These are phyloP conservation scores for Oreochromis tanganicae DNA, from an alignment of 2,113 vertebrate genomes.

Conservation along the genomic window DNA sequence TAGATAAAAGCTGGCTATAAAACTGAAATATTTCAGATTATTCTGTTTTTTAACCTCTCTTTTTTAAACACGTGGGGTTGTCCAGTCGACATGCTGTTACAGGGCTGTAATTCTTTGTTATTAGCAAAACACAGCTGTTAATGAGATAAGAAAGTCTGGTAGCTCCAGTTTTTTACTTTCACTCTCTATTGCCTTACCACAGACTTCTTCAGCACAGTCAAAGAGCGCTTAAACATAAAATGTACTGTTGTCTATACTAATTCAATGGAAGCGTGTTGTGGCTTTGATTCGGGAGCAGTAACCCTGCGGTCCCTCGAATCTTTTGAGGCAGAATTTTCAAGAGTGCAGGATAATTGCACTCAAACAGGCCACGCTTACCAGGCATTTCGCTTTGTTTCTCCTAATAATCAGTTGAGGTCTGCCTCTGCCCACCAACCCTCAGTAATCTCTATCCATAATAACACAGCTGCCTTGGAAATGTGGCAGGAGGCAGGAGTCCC, in stretches of 20 bases:
- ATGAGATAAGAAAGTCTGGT: neutral
- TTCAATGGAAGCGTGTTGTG: neutral
- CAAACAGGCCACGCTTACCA: neutral
- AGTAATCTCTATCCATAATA: constrained; percentile 61
- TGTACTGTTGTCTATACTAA: neutral
- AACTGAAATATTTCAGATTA: neutral
- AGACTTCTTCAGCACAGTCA: neutral
- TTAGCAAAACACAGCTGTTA: neutral
- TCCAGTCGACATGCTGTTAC: neutral
- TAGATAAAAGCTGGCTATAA: neutral
- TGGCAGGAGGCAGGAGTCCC: constrained; percentile 50
- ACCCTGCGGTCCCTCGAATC: neutral
- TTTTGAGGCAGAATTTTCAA: neutral
- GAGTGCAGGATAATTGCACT: neutral
- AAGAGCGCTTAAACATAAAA: neutral
- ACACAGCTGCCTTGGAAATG: constrained; percentile 48
- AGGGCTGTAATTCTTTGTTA: fast-evolving
- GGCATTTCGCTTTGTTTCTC: constrained; percentile 36
- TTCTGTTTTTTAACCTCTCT: neutral
- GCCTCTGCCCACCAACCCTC: constrained; percentile 46
- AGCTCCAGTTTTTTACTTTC: neutral
- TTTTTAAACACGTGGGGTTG: neutral
- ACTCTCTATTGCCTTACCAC: neutral
- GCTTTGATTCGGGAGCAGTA: neutral
- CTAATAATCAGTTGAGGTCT: constrained; percentile 58